phyloP scores from a whole-genome alignment of 64 coral and sea anemone species.

The Pachyseris speciosa region DNA sequence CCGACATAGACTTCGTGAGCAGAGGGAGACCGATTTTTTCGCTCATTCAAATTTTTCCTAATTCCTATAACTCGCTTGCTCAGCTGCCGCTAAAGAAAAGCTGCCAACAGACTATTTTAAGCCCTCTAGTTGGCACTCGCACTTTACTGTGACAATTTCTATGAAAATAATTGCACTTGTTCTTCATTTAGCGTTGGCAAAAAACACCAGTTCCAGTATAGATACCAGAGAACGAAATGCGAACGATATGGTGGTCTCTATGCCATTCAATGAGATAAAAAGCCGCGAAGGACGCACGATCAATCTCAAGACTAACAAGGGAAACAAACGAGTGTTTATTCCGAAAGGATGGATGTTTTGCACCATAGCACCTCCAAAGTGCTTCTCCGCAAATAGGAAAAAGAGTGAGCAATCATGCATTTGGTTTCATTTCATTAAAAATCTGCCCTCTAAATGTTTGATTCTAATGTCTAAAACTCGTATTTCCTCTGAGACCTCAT shows the following conservation, averaged over 20 bases:
- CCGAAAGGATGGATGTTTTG: conserved; percentile 78
- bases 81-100: no score
- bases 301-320: conserved; percentile 30
- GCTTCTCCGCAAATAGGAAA: conserved; percentile 49
- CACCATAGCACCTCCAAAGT: conserved; percentile 35
- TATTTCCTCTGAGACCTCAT: no score
- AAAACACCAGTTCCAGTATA: neutral
- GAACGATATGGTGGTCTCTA: neutral
- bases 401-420: neutral
- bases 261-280: neutral
- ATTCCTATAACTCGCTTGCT: no score
- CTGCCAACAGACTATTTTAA: no score
- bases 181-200: neutral
- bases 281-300: conserved; percentile 35
- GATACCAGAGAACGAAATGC: neutral
- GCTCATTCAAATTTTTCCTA: no score
- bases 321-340: conserved; percentile 61
- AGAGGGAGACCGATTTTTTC: no score
- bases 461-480: neutral
- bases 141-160: no score
- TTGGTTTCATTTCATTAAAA: neutral
- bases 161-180: neutral
- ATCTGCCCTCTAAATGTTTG: neutral
- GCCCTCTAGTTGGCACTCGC: no score
- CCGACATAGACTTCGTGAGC: no score